Base-by-base conservation (phyloP, 2,888 invertebrate genomes). In the Anorthoa munda region DNA sequence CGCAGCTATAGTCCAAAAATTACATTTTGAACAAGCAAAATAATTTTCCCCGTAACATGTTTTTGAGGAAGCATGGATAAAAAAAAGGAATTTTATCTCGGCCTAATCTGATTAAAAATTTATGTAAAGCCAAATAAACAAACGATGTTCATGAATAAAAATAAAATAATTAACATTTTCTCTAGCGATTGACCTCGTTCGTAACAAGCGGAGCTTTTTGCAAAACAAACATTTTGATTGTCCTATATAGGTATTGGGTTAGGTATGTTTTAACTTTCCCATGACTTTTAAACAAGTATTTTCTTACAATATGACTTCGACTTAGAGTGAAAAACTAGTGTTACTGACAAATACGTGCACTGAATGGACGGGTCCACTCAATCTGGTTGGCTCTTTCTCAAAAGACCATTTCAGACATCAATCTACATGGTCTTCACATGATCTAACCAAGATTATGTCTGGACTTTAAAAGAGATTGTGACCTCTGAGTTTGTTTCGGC, bases 41-140 rank as follows among this genome's bases (percentile, higher is more conserved):
- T 21, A 2, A 50, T 23, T 73, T 77, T 45, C 13, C 13, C 53
- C 2, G 13, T 55, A n/a, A 50, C 48, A 23, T 58, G 67, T 69
- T 84, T 59, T 50, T 46, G 15, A 56, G 58, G n/a, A 66, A 48
- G 15, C 66, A 53, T 21, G 51, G 39, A n/a, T 55, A 17, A 39
- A 58, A 83, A 70, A 53, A 12, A 45, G 3, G 4, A 60, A 71
- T 70, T 60, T 72, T 55, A 75, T 63, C 58, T 69, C 21, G 18
- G 56, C 31, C 23, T 61, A 48, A 69, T 61, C 61, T 60, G 59
- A 60, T 71, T 65, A 60, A 63, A 72, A 72, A 68, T 79, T 61
- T 73, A 75, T 79, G 61, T 72, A 69, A 79, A 77, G 50, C 48
- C 39, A 60, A 76, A 72, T 65, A 26, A 63, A 77, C 60, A 59